Conservation (phyloP, 2,113 vertebrate species). For the Puntigrus tetrazona region DNA sequence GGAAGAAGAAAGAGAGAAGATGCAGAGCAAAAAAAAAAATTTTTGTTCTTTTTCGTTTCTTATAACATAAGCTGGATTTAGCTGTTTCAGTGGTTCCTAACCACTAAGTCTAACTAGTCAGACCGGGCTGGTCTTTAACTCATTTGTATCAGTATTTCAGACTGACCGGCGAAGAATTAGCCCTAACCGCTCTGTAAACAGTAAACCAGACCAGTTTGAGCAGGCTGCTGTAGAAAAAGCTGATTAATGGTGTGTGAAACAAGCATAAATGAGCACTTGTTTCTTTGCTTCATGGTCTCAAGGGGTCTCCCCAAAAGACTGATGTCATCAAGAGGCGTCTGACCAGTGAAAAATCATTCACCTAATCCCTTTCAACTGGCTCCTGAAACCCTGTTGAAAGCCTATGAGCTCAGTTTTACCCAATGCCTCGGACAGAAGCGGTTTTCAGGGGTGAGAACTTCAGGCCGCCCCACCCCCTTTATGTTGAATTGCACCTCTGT, state of each 20-base stretch:
- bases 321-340: not conserved
- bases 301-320: conserved; percentile 7
- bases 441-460: not conserved
- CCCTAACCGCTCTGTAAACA: not conserved
- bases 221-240: not conserved
- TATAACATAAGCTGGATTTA: not conserved
- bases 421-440: not conserved
- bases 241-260: not conserved
- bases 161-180: not conserved
- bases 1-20: not conserved
- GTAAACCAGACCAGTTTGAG: not conserved
- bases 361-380: not conserved
- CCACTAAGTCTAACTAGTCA: not conserved
- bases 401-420: not conserved
- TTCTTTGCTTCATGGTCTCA: conserved; percentile 13
- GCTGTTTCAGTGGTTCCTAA: not conserved
- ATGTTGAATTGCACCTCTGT: conserved; percentile 3
- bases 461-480: not conserved
- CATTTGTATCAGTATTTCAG: not conserved
- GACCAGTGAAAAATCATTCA: not conserved
- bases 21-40: not conserved
- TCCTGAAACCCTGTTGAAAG: not conserved
- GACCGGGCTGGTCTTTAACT: not conserved
- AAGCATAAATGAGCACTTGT: not conserved
- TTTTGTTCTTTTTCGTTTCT: not conserved